Percentiles rank a stretch among this genome's conserved stretches.
phyloP scores from a whole-genome alignment of 1,140 invertebrate genomes.

The Drosophila lowei region DNA sequence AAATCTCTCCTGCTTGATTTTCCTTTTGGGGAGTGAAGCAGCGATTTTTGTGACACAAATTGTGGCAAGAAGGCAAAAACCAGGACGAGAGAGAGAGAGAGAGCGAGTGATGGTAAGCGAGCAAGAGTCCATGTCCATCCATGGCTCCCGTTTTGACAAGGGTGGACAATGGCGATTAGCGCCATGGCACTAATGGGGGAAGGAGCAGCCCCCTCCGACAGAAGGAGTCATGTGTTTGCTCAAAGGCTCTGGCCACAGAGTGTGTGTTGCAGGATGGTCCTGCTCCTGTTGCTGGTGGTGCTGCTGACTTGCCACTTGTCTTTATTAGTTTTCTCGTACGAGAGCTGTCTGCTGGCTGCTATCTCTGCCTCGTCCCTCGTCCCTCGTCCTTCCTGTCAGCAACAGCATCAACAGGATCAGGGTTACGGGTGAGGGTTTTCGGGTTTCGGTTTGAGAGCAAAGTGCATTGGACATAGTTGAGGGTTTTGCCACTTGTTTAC shows the following conservation, averaged over 20 bases:
- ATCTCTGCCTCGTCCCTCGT: not conserved
- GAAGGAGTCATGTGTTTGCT: constrained; percentile 68
- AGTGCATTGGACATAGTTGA: constrained; percentile 53
- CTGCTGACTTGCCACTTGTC: constrained; percentile 73
- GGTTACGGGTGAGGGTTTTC: no score
- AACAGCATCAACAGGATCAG: constrained; percentile 49
- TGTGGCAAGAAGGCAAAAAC: constrained; percentile 9
- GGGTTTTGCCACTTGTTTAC: constrained; percentile 56
- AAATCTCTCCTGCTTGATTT: constrained; percentile 1
- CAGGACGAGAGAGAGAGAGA: constrained; percentile 2
- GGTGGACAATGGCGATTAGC: constrained; percentile 80
- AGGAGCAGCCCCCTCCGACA: not conserved
- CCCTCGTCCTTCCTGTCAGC: constrained; percentile 31
- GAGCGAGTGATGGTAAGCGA: not conserved
- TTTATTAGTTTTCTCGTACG: constrained; percentile 74
- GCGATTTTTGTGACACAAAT: constrained; percentile 55
- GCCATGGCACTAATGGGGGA: constrained; percentile 69
- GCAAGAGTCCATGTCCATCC: constrained; percentile 11
- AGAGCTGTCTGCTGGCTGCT: constrained; percentile 36
- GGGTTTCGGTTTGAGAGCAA: constrained; percentile 17
- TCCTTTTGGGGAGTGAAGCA: constrained; percentile 4
- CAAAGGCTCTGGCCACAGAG: constrained; percentile 54
- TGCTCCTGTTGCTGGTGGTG: constrained; percentile 34
- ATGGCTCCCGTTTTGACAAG: constrained; percentile 66
- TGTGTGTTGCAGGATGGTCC: no score